A percentile compares a stretch with the other conserved stretches of the same genome.
Conservation (phyloP, 2,888 invertebrate species). For the Ornithoptera priamus region DNA sequence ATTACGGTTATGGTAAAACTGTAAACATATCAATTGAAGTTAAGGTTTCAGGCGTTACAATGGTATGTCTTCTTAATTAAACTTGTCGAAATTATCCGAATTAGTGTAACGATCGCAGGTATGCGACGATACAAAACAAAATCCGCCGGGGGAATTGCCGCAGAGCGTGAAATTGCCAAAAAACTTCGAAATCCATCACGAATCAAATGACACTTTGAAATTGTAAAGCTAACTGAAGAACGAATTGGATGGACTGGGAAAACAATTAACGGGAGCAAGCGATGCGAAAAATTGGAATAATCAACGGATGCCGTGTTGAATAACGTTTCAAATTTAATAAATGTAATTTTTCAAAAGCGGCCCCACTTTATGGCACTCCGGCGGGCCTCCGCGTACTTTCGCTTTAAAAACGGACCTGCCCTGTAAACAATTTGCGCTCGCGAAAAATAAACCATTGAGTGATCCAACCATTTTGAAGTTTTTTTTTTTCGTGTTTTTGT, state of each 20-base stretch:
- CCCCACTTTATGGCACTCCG: conserved; percentile 41
- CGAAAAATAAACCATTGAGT: conserved; percentile 24
- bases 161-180: conserved; percentile 75
- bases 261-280: conserved; percentile 67
- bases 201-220: conserved; percentile 77
- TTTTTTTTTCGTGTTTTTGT: background rate
- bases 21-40: no score
- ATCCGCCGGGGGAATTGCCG: conserved; percentile 57
- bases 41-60: background rate
- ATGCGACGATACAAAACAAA: conserved; percentile 60
- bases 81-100: conserved; percentile 12
- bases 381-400: conserved; percentile 22
- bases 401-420: conserved; percentile 19
- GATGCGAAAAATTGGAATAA: conserved; percentile 72
- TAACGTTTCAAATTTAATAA: conserved; percentile 58
- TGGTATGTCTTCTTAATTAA: background rate
- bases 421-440: conserved; percentile 25
- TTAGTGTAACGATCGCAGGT: conserved; percentile 31
- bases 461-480: conserved; percentile 11
- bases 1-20: no score
- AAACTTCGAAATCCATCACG: conserved; percentile 76
- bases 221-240: conserved; percentile 75
- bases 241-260: conserved; percentile 68
- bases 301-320: conserved; percentile 58
- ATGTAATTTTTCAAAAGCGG: conserved; percentile 59